Conservation (phyloP, 2,113 vertebrate species). For the Anthoscopus minutus region DNA sequence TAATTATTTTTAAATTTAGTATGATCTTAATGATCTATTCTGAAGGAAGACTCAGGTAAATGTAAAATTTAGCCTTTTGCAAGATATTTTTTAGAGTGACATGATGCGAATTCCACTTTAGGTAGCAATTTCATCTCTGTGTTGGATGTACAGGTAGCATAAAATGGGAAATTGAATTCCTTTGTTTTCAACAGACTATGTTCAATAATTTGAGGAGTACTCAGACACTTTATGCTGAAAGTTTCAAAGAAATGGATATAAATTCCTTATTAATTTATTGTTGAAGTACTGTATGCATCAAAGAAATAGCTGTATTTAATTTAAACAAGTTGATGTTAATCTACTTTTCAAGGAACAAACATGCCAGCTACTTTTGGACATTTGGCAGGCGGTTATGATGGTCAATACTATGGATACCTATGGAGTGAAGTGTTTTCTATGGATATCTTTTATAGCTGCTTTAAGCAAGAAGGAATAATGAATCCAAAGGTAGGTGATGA, state of each 20-base stretch:
- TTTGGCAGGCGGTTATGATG: conserved; percentile 89
- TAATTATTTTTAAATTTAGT: neutral
- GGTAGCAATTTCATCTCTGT: neutral
- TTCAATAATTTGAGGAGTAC: neutral
- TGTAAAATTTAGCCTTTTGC: neutral
- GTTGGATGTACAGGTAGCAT: neutral
- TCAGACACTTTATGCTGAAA: neutral
- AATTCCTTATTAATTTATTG: neutral
- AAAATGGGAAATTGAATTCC: neutral
- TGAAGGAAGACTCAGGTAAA: neutral
- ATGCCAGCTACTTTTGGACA: conserved; percentile 84
- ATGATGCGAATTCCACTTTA: neutral
- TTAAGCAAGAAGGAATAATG: conserved; percentile 89
- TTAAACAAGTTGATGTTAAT: neutral
- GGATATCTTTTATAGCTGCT: conserved; percentile 92
- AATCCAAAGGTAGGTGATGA: conserved; percentile 80
- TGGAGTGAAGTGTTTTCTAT: conserved; percentile 95
- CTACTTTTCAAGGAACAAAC: conserved; percentile 72
- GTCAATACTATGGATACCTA: conserved; percentile 92
- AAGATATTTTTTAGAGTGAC: neutral
- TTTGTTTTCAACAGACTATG: neutral
- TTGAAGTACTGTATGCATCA: neutral
- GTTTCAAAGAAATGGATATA: neutral
- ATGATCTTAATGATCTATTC: neutral
- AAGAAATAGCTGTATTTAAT: neutral